Percentiles rank a stretch among this genome's conserved stretches.
phyloP scores from a whole-genome alignment of 37 sponge, comb jelly and placozoan genomes.

The Theonella swinhoei region DNA sequence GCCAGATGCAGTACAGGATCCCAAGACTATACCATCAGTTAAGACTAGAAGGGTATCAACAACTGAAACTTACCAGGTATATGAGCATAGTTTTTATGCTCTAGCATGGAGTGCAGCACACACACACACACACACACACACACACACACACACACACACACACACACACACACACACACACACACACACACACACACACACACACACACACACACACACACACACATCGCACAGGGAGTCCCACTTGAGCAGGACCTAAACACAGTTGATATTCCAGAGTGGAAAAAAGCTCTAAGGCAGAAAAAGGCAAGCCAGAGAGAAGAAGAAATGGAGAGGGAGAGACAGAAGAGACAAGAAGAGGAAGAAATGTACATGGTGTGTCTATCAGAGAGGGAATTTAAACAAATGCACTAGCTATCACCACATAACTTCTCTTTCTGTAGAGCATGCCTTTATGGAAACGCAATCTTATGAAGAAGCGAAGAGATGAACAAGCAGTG shows the following conservation, averaged over 20 bases:
- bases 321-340: not conserved
- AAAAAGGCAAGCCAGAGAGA: slow-evolving; percentile 28
- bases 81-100: no score
- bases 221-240: not conserved
- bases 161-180: not conserved
- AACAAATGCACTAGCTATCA: no score
- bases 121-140: not conserved
- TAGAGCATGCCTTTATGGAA: slow-evolving; percentile 73
- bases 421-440: not conserved
- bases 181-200: not conserved
- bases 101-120: no score
- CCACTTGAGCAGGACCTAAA: not conserved
- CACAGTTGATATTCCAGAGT: slow-evolving; percentile 50
- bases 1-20: no score
- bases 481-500: slow-evolving; percentile 28
- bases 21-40: not conserved
- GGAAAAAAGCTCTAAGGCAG: slow-evolving; percentile 69
- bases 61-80: not conserved
- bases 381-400: not conserved
- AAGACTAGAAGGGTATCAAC: not conserved
- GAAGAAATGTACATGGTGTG: slow-evolving; percentile 1
- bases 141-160: not conserved
- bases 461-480: slow-evolving; percentile 69
- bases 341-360: slow-evolving; percentile 16
- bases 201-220: not conserved